A percentile compares a stretch with the other conserved stretches of the same genome.
Evolutionary conservation across 2,888 invertebrate genomes (phyloP).

Genomic region (Caenorhabditis becei): DNA sequence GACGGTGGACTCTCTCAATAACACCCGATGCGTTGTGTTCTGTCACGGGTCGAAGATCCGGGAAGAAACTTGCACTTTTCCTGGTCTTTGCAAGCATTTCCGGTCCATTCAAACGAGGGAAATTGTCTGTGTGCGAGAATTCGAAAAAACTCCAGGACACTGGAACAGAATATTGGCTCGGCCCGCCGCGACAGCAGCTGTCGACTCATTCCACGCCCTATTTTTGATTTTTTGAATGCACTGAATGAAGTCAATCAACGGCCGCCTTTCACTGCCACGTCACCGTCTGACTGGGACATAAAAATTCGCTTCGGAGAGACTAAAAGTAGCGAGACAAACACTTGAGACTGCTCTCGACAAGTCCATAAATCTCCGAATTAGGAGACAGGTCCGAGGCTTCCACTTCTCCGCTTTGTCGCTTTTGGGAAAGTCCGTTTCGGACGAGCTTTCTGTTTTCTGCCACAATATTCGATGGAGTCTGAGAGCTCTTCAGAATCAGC

Average conservation of each 20-base stretch:
- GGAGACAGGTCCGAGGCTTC: background rate
- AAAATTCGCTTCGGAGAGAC: too few species aligned
- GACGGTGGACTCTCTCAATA: background rate
- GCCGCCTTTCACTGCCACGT: constrained; percentile 9
- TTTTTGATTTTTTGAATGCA: too few species aligned
- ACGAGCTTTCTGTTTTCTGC: too few species aligned
- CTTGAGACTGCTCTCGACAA: constrained; percentile 23
- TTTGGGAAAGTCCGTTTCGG: too few species aligned
- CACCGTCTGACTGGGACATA: background rate
- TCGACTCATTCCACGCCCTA: too few species aligned
- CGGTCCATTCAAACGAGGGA: background rate
- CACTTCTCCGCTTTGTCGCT: constrained; percentile 4
- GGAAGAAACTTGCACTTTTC: background rate
- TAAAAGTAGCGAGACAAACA: constrained; percentile 8
- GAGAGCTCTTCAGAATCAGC: too few species aligned
- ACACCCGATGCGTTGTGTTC: background rate
- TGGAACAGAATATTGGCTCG: background rate
- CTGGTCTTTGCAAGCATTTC: constrained; percentile 2
- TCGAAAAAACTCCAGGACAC: background rate
- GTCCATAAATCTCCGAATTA: constrained; percentile 44
- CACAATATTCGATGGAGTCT: too few species aligned
- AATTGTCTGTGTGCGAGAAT: constrained; percentile 1
- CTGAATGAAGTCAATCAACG: too few species aligned
- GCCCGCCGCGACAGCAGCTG: background rate
- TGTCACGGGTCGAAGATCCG: background rate